Percentiles rank a stretch among this genome's conserved stretches.
Conservation (phyloP, 2,888 invertebrate species). For the Diachrysia chrysitis region DNA sequence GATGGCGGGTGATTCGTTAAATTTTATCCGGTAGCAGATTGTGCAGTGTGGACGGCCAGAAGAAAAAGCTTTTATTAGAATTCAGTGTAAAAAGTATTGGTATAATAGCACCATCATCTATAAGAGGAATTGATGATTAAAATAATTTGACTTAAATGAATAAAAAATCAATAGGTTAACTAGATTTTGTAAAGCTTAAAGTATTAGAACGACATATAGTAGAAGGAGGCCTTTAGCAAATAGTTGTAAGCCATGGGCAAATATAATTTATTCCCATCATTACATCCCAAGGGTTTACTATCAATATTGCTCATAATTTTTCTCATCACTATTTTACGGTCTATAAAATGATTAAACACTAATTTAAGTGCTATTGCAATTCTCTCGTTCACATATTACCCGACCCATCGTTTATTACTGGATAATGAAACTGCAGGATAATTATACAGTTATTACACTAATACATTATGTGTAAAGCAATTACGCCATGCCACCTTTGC, state of each 20-base stretch:
- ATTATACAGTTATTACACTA: constrained; percentile 40
- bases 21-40: constrained; percentile 71
- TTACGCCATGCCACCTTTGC: constrained; percentile 26
- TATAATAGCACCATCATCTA: too few relatives aligned
- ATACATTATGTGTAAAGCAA: constrained; percentile 27
- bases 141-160: too few relatives aligned
- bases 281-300: neutral
- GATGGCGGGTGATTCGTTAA: constrained; percentile 72
- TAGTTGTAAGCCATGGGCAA: neutral
- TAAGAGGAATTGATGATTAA: too few relatives aligned
- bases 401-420: constrained; percentile 37
- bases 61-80: constrained; percentile 5
- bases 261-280: neutral
- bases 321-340: constrained; percentile 13
- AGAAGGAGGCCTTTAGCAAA: neutral
- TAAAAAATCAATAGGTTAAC: too few relatives aligned
- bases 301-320: neutral
- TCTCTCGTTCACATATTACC: constrained; percentile 27
- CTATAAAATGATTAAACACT: constrained; percentile 25
- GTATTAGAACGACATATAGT: too few relatives aligned
- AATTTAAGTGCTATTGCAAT: constrained; percentile 30
- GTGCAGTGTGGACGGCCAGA: constrained; percentile 52
- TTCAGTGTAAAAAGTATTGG: too few relatives aligned
- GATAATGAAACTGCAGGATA: constrained; percentile 28
- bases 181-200: too few relatives aligned